A percentile compares a stretch with the other conserved stretches of the same genome.
These are phyloP conservation scores for Arvicanthis niloticus DNA, from an alignment of 2,113 vertebrate genomes.

Conservation along the genomic window DNA sequence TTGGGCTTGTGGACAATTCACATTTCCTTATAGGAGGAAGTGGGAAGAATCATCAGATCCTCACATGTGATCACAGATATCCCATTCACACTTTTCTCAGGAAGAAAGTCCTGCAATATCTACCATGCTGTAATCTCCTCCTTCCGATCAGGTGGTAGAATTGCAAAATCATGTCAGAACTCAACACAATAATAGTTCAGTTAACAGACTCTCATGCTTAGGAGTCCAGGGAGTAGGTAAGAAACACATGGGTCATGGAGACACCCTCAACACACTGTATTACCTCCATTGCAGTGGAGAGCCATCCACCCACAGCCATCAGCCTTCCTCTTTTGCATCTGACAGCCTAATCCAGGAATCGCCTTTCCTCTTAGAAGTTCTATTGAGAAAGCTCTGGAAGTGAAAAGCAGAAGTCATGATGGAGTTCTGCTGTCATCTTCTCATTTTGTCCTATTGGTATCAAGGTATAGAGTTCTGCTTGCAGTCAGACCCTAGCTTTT, in stretches of 20 bases:
- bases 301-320: background rate
- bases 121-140: background rate
- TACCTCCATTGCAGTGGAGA: background rate
- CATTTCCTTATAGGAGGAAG: background rate
- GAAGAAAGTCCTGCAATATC: background rate
- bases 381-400: background rate
- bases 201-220: too few species aligned
- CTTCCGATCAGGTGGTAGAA: background rate
- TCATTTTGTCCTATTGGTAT: rapidly evolving
- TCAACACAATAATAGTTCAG: too few species aligned
- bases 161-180: background rate
- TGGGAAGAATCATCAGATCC: background rate
- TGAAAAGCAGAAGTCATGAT: background rate
- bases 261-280: background rate
- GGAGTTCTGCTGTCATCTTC: background rate
- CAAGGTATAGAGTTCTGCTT: background rate
- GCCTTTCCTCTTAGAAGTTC: background rate
- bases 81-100: background rate
- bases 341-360: background rate
- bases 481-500: background rate
- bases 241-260: background rate
- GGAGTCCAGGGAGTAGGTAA: too few species aligned
- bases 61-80: background rate
- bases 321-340: background rate
- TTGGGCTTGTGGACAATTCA: background rate